Percentiles rank a stretch among this genome's conserved stretches.
phyloP scores from a whole-genome alignment of 2,888 invertebrate genomes.

The Ametastegia equiseti region DNA sequence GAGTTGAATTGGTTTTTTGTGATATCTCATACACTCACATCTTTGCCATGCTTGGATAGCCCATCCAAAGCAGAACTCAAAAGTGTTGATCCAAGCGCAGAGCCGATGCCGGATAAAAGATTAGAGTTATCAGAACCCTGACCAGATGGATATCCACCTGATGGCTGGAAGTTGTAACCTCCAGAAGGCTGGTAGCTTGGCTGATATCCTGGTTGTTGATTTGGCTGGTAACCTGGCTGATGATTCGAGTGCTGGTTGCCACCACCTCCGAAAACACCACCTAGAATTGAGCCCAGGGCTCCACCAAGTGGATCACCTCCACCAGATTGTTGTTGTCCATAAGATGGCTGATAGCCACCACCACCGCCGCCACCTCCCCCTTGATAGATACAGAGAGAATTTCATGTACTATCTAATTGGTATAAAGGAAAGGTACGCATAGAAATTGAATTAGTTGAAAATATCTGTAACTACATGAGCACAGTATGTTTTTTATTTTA shows the following conservation, averaged over 20 bases:
- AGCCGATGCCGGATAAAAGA: slow-evolving; percentile 68
- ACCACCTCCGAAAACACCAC: slow-evolving; percentile 69
- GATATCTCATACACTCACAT: slow-evolving; percentile 63
- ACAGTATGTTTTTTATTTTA: no score
- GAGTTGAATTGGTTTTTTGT: no score
- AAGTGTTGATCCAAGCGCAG: slow-evolving; percentile 66
- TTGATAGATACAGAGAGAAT: background rate
- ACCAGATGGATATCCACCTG: slow-evolving; percentile 59
- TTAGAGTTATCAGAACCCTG: slow-evolving; percentile 58
- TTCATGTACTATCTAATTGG: no score
- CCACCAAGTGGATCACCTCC: slow-evolving; percentile 64
- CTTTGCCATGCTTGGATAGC: slow-evolving; percentile 65
- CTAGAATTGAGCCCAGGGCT: slow-evolving; percentile 67
- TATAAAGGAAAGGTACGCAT: background rate
- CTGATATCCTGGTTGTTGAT: slow-evolving; percentile 68
- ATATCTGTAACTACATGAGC: no score
- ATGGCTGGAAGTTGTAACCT: slow-evolving; percentile 51
- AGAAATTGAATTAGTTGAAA: background rate
- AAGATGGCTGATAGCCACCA: slow-evolving; percentile 57
- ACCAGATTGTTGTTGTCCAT: slow-evolving; percentile 56
- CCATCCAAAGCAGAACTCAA: slow-evolving; percentile 70
- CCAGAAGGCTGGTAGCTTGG: slow-evolving; percentile 52
- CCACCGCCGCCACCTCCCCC: slow-evolving; percentile 54
- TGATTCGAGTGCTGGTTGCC: slow-evolving; percentile 60
- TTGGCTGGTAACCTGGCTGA: slow-evolving; percentile 53